phyloP scores from a whole-genome alignment of 2,888 invertebrate genomes.

The Orthonychiurus folsomi region DNA sequence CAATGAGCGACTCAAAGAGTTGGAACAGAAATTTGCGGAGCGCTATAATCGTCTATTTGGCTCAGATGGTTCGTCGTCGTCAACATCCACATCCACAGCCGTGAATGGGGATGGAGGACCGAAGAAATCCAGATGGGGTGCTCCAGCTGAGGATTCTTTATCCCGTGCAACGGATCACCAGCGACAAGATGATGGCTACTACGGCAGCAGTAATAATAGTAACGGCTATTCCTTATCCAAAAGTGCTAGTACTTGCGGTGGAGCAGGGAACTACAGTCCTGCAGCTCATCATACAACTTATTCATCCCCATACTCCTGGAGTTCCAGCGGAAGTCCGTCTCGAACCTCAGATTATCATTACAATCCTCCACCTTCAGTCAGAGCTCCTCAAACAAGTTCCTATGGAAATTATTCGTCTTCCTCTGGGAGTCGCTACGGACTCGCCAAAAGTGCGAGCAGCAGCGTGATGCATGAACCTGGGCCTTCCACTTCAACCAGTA shows the following conservation, averaged over 20 bases:
- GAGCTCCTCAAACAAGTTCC: not conserved
- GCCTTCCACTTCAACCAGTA: slow-evolving; percentile 1
- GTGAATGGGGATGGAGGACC: slow-evolving; percentile 16
- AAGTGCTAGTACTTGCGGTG: slow-evolving; percentile 38
- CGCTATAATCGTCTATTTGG: slow-evolving; percentile 39
- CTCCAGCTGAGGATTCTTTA: not conserved
- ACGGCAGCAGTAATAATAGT: slow-evolving; percentile 26
- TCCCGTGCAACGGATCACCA: slow-evolving; percentile 9
- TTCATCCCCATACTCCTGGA: not conserved
- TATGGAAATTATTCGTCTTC: slow-evolving; percentile 3
- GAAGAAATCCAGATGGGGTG: not conserved
- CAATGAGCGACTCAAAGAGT: slow-evolving; percentile 38
- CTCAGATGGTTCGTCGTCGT: slow-evolving; percentile 23
- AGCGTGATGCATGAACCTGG: slow-evolving; percentile 35
- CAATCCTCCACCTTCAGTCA: not conserved
- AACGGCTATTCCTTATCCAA: slow-evolving; percentile 37
- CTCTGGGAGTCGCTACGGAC: slow-evolving; percentile 29
- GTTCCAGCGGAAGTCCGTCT: slow-evolving; percentile 1
- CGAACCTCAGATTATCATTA: not conserved
- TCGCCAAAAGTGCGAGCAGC: slow-evolving; percentile 39
- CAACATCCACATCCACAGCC: too few relatives aligned
- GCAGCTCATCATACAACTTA: not conserved
- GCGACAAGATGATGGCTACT: too few relatives aligned
- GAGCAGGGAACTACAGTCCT: slow-evolving; percentile 12
- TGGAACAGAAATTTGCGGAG: slow-evolving; percentile 28